These are phyloP conservation scores for Halcyon chelicuti DNA, from an alignment of 2,797 vertebrate genomes.

Conservation along the genomic window DNA sequence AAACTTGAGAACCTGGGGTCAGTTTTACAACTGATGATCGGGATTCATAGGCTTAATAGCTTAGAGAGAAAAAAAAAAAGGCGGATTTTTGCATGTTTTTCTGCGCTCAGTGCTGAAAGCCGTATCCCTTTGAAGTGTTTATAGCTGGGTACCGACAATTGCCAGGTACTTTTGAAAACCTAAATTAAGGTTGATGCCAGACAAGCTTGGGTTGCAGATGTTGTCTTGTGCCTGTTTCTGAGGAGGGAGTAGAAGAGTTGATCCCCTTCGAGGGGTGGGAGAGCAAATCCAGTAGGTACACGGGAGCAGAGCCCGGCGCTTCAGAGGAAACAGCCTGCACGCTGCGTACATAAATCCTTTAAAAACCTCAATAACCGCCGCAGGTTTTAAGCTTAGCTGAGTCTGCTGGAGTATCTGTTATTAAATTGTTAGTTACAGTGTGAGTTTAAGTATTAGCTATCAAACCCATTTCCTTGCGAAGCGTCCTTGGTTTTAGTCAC, in stretches of 20 bases:
- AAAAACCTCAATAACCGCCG: background rate
- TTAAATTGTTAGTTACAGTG: slow-evolving; percentile 52
- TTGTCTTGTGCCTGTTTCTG: background rate
- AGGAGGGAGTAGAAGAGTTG: background rate
- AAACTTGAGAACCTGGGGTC: background rate
- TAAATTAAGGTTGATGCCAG: background rate
- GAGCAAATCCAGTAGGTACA: background rate
- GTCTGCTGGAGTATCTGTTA: slow-evolving; percentile 9
- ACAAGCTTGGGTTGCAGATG: background rate
- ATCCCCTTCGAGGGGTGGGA: background rate
- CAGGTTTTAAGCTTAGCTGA: slow-evolving; percentile 7
- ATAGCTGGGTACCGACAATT: background rate
- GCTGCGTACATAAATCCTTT: background rate
- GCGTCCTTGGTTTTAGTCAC: slow-evolving; percentile 23
- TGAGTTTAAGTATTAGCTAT: slow-evolving; percentile 4
- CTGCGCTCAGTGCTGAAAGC: background rate
- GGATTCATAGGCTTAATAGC: background rate
- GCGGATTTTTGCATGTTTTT: background rate
- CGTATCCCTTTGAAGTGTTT: background rate
- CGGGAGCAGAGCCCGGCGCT: background rate
- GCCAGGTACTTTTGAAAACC: background rate
- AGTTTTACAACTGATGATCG: fast-evolving
- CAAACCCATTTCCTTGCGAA: background rate
- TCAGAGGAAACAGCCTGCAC: background rate
- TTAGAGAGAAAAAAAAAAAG: background rate